Evolutionary conservation across 2,113 vertebrate species (phyloP).

Genomic region (Turnix velox): DNA sequence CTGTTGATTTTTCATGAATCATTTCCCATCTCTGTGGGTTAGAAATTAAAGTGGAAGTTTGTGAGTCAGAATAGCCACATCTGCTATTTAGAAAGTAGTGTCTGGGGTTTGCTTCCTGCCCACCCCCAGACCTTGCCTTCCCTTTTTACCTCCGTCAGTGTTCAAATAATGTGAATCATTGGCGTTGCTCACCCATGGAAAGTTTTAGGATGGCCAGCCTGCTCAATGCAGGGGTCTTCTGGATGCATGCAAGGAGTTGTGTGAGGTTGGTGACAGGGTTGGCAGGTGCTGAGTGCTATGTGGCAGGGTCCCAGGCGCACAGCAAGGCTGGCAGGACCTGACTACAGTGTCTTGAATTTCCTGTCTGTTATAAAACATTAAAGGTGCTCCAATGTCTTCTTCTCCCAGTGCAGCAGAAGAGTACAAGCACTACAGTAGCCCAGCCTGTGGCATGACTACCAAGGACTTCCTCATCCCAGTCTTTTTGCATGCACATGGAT

Average conservation of each 20-base stretch:
- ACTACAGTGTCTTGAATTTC: background rate
- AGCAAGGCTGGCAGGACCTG: background rate
- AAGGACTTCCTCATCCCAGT: background rate
- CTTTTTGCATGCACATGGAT: background rate
- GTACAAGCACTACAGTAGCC: background rate
- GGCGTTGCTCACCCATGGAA: background rate
- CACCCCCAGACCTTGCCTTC: background rate
- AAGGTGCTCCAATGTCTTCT: background rate
- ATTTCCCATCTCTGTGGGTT: conserved; percentile 64
- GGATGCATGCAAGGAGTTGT: fast-evolving
- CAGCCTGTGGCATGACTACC: background rate
- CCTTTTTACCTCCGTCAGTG: background rate
- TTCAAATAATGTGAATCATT: background rate
- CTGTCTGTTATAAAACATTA: background rate
- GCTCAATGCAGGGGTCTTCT: background rate
- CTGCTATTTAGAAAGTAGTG: conserved; percentile 43
- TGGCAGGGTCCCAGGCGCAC: background rate
- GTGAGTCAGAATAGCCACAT: conserved; percentile 50
- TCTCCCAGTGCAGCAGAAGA: background rate
- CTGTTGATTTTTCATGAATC: conserved; percentile 69
- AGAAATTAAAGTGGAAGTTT: conserved; percentile 62
- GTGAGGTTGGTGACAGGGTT: background rate
- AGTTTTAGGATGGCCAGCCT: background rate
- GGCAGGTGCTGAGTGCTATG: background rate
- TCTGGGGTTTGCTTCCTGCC: conserved; percentile 54